Base-by-base conservation (phyloP, 92 coral and sea anemone genomes). In the Umimayanthus chanpuru region DNA sequence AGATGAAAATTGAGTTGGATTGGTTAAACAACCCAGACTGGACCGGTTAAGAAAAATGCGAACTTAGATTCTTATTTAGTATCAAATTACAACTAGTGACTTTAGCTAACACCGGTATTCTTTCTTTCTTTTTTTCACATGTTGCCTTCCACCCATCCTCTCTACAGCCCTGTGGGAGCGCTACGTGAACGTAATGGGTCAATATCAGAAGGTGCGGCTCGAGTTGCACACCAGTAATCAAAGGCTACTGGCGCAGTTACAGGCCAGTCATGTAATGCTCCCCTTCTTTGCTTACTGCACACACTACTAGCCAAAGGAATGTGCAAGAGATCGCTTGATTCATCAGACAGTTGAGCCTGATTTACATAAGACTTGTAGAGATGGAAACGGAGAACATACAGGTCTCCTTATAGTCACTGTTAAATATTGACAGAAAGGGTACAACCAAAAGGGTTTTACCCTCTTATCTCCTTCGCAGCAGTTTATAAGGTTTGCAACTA, bases 121-220 rank as follows among this genome's bases (percentile, higher is more conserved):
- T 29, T 65, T 49, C 50, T 0, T 28, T 39, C 20, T 81, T 87
- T 90, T 90, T 55, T 82, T 75, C 23, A 81, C 74, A 75, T 76
- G 39, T 77, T 75, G 41, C 38, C 53, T 14, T 40, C 39, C 66
- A 39, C 10, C 36, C 21, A 53, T 26, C 58, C 25, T 12, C 58
- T 72, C 76, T 76, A 25, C 93, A 97, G 99, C 98, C 55, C 85
- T 97, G 89, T 97, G 99, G 99, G 96, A 95, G 85, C 95, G 96
- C 58, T 92, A 97, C 86, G 88, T 93, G 77, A 92, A 90, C 49
- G 86, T 96, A 26, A 93, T 92, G 88, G 94, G 92, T 88, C 94
- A 92, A 66, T 95, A 97, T 91, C 95, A 95, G 96, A 95, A 97
- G 99, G 99, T 97, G 98, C 96, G 99, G 94, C 96, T 92, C 82